Base-by-base conservation (phyloP, 1,140 invertebrate genomes). In the Philopotamus ludificatus region DNA sequence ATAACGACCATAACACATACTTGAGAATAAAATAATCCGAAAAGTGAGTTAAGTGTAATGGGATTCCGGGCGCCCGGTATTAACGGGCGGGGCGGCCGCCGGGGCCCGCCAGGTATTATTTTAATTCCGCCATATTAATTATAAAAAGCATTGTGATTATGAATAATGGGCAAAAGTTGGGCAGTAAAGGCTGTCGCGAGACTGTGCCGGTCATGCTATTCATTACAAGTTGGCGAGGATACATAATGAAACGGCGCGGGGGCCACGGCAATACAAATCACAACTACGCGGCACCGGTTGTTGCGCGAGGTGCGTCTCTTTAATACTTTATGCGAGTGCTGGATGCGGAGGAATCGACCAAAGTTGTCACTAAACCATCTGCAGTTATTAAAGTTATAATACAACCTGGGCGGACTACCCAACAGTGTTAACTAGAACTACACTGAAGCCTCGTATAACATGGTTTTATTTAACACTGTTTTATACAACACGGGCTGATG, bases 101-200 rank as follows among this genome's bases (percentile, higher is more conserved):
- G 44, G n/a, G 22, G 41, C 21, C 21, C 58, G 60, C 60, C 60
- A 50, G 60, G 60, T 50, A 65, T 65, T 65, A 57, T 65, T 57
- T 57, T 55, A 65, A 57, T 66, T 59, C 55, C 25, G 64, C 51
- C 64, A 66, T 66, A 66, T 66, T 60, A 61, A 66, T 66, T 66
- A 66, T 66, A 66, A 66, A 66, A 66, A 66, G 18, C 58, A 50
- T 66, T 66, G 47, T 66, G 65, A 66, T 66, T 62, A 62, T 66
- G 65, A 66, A 55, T 66, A 66, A 66, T 62, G 65, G 55, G 45
- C 51, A 50, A 55, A 62, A 66, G 65, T 66, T 66, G 49, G 50
- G 58, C 58, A 51, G 58, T 66, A 66, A 66, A 66, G 50, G 51
- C 57, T 60, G 64, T 66, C 64, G 45, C 64, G 45, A 60, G 57